Evolutionary conservation across 2,113 vertebrate species (phyloP), one percentile per base, ranked within the genome.

Genomic region (Pachyramphus minor): DNA sequence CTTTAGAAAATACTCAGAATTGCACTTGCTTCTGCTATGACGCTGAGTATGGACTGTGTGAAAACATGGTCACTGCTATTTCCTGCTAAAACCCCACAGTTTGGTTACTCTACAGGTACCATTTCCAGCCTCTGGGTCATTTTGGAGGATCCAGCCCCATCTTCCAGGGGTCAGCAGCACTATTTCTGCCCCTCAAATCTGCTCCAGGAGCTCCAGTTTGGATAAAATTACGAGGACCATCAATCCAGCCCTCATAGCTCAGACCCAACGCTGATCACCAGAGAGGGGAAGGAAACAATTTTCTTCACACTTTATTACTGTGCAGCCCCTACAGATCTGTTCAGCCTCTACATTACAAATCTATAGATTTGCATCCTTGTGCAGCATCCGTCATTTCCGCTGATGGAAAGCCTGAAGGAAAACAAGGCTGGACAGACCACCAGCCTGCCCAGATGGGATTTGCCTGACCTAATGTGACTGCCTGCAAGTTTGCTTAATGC

Each of bases 261-360:
- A 84, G 85, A 88, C 79, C 82, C 2, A 4, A 60, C 9, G 0
- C 60, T 93, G 63, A 95, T 93, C 92, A 80, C 92, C 14, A 0
- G 28, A 12, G 60, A 88, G 35, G 82, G 94, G 83, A 88, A 96
- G 88, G 95, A 94, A 96, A 72, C 37, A 89, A 94, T 96, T 96
- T 93, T 84, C 88, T 84, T 95, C 96, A 90, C 93, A 78, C 92
- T 90, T 86, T 95, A 78, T 96, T 89, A 72, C n/a, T 33, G 60
- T 10, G 4, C 44, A 52, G 55, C 33, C 69, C 64, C 1, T 8
- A n/a, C n/a, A n/a, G n/a, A n/a, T n/a, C n/a, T 33, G 60, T 10
- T 4, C 44, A 52, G 55, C 33, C 69, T 60, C 1, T 8, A 39
- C 2, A 1, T 55, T 41, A 74, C 66, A 67, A n/a, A 64, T 56